phyloP scores from a whole-genome alignment of 2,797 vertebrate species.

The Alauda arvensis region DNA sequence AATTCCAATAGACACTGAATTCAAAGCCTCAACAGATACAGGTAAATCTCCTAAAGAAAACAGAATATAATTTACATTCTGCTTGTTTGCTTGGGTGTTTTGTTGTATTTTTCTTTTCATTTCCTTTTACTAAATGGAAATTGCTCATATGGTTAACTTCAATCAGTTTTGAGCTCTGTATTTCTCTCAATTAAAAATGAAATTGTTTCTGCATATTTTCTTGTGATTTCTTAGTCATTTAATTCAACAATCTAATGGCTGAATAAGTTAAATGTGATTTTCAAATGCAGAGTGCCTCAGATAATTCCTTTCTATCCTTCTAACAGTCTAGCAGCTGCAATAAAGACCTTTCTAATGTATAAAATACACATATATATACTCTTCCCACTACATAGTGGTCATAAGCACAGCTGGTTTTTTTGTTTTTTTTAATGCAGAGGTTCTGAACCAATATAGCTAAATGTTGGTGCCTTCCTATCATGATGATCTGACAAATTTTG shows the following conservation, averaged over 20 bases:
- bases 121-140: constrained; percentile 7
- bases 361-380: background rate
- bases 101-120: background rate
- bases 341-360: background rate
- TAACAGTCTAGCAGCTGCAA: background rate
- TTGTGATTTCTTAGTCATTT: constrained; percentile 4
- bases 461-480: background rate
- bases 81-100: background rate
- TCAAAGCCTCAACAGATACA: background rate
- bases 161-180: constrained; percentile 18
- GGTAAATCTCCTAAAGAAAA: background rate
- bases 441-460: background rate
- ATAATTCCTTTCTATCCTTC: constrained; percentile 9
- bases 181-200: constrained; percentile 35
- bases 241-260: constrained; percentile 21
- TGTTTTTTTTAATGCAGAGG: background rate
- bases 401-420: background rate
- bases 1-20: background rate
- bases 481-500: background rate
- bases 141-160: background rate
- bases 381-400: background rate
- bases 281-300: constrained; percentile 18
- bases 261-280: constrained; percentile 28
- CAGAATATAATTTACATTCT: background rate
- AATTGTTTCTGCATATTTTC: constrained; percentile 30